These are phyloP conservation scores for Trematocara variabile DNA, from an alignment of 2,113 vertebrate species.

Conservation along the genomic window DNA sequence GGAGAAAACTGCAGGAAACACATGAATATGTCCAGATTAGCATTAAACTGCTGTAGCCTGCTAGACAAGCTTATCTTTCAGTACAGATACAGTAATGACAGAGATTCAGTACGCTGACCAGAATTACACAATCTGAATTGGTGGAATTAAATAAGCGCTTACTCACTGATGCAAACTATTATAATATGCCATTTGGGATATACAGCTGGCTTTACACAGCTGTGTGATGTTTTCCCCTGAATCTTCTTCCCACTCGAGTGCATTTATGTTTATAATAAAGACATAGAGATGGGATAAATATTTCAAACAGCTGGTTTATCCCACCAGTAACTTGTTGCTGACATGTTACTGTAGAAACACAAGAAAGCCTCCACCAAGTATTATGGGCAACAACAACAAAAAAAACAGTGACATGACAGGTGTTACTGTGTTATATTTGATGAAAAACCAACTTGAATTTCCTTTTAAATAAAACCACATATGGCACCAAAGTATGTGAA, in stretches of 20 bases:
- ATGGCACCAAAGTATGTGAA: background rate
- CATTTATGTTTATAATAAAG: background rate
- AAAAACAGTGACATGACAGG: background rate
- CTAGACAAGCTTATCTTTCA: conserved; percentile 3
- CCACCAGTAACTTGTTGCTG: background rate
- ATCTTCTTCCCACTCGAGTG: background rate
- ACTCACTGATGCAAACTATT: background rate
- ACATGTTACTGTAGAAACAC: background rate
- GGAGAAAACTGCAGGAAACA: background rate
- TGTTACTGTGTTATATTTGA: background rate
- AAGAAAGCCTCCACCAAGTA: background rate
- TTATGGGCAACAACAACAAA: background rate
- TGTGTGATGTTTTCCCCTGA: background rate
- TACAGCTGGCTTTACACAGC: background rate
- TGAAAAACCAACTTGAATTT: background rate
- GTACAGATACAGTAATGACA: background rate
- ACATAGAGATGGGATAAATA: background rate
- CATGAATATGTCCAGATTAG: background rate
- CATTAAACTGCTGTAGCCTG: conserved; percentile 1
- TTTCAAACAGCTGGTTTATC: conserved; percentile 3
- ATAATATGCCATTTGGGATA: background rate
- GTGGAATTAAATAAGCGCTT: background rate
- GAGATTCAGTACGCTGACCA: background rate
- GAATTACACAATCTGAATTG: background rate
- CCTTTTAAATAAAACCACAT: background rate